phyloP scores from a whole-genome alignment of 2,113 vertebrate genomes.

The Halcyon malimbica region DNA sequence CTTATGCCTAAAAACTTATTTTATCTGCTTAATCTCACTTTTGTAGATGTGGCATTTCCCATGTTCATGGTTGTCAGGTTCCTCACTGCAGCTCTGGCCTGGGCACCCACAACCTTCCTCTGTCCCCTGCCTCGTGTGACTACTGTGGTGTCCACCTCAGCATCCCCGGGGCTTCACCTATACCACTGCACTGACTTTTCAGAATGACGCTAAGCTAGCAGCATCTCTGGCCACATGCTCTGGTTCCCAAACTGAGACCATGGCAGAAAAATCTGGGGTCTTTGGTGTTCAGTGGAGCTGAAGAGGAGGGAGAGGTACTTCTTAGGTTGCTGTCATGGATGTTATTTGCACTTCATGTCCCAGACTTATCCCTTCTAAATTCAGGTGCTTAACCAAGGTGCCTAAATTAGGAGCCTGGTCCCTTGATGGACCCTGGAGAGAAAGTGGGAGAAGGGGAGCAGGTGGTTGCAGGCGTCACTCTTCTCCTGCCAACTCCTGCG shows the following conservation, averaged over 20 bases:
- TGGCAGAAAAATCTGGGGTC: neutral
- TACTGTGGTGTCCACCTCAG: neutral
- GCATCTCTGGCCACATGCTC: rapidly evolving
- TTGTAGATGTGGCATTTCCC: neutral
- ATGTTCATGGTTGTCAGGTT: neutral
- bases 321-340: neutral
- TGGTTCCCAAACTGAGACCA: neutral
- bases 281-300: neutral
- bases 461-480: rapidly evolving
- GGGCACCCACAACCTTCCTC: neutral
- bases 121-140: neutral
- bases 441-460: neutral
- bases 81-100: neutral
- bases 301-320: neutral
- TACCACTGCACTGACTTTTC: neutral
- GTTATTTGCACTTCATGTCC: neutral
- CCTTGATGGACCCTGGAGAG: neutral
- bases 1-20: neutral
- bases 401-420: neutral
- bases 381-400: neutral
- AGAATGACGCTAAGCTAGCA: neutral
- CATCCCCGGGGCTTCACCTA: neutral
- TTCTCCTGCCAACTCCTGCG: neutral
- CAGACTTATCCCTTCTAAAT: neutral
- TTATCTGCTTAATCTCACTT: neutral